Evolutionary conservation across 2,797 vertebrate genomes (phyloP).

Genomic region (Atherinosoma microstoma): DNA sequence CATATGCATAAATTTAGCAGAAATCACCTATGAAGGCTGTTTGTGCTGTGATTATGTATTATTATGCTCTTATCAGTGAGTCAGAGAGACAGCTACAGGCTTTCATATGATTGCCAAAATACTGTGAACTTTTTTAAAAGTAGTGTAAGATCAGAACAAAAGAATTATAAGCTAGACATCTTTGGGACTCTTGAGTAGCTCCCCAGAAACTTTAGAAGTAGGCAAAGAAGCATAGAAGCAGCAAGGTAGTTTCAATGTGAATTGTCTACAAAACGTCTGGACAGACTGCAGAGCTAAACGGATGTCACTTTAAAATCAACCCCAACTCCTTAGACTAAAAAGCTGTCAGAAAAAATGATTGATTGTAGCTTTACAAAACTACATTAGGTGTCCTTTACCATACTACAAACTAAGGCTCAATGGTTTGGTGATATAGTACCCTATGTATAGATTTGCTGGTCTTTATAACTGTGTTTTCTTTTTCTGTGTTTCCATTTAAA

Average conservation of each 20-base stretch:
- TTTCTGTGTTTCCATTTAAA: too few species aligned
- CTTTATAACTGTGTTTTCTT: too few species aligned
- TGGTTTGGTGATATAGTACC: too few species aligned
- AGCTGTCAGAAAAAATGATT: too few species aligned
- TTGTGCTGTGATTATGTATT: constrained; percentile 40
- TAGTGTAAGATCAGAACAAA: constrained; percentile 2
- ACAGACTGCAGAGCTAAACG: neutral
- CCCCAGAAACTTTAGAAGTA: constrained; percentile 25
- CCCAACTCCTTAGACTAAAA: neutral
- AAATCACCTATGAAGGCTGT: constrained; percentile 38
- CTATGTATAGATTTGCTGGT: too few species aligned
- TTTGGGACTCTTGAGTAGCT: neutral
- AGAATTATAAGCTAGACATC: constrained; percentile 5
- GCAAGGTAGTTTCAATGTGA: neutral
- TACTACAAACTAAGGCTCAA: too few species aligned
- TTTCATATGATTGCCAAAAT: constrained; percentile 28
- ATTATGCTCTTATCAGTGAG: constrained; percentile 36
- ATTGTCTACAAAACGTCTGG: constrained; percentile 8
- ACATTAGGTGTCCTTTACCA: too few species aligned
- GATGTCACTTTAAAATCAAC: neutral
- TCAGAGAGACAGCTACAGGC: constrained; percentile 38
- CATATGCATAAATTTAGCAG: constrained; percentile 28
- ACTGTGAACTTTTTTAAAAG: constrained; percentile 25
- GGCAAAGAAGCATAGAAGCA: constrained; percentile 5
- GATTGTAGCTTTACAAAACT: too few species aligned